These are phyloP conservation scores for Festucalex cinctus DNA, from an alignment of 2,113 vertebrate species.

Conservation along the genomic window DNA sequence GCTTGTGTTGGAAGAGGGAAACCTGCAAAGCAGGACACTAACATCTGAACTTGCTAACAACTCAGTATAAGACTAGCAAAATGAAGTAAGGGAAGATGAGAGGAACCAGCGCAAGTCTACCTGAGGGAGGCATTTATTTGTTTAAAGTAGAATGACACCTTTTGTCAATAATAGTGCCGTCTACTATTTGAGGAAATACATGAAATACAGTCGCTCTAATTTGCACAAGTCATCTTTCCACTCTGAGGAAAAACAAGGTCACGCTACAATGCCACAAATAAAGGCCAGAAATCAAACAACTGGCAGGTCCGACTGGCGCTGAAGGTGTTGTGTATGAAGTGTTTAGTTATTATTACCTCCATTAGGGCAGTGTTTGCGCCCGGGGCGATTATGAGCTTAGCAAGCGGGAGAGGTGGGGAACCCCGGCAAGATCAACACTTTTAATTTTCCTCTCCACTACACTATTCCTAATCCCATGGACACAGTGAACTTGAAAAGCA, in stretches of 20 bases:
- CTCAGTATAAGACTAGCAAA: no score
- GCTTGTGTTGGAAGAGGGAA: no score
- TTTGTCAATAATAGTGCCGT: background rate
- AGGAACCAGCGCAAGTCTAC: background rate
- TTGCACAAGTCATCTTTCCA: background rate
- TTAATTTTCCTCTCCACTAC: slow-evolving; percentile 56
- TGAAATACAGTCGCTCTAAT: no score
- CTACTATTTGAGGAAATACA: background rate
- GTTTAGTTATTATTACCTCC: slow-evolving; percentile 32
- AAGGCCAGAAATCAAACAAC: background rate
- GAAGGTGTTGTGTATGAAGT: slow-evolving; percentile 3
- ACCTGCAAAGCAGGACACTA: no score
- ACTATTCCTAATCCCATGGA: slow-evolving; percentile 46
- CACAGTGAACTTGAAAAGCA: slow-evolving; percentile 53
- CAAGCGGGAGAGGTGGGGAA: slow-evolving; percentile 7
- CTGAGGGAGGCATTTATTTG: background rate
- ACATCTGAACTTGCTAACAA: no score
- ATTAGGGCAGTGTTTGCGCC: slow-evolving; percentile 33
- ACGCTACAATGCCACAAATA: background rate
- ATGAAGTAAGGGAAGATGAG: no score
- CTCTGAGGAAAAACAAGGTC: background rate
- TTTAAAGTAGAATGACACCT: background rate
- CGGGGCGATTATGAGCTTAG: slow-evolving; percentile 45
- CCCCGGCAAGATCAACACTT: slow-evolving; percentile 51
- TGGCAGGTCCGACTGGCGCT: background rate